These are phyloP conservation scores for Drosophila kohkoa DNA, from an alignment of 1,140 invertebrate genomes.

Conservation along the genomic window DNA sequence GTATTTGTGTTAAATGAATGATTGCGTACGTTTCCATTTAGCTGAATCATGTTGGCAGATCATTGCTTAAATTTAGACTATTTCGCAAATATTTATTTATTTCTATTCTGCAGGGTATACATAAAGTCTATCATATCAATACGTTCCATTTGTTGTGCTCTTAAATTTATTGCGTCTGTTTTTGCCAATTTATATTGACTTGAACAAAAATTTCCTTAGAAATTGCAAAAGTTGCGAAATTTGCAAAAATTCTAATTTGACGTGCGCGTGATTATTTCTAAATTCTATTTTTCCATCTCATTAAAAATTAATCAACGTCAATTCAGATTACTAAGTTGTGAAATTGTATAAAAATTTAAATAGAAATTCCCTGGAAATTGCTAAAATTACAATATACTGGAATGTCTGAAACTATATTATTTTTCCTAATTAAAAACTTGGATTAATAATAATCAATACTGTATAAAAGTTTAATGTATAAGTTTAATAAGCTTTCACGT, in stretches of 20 bases:
- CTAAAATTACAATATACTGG: no score
- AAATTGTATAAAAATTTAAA: not conserved
- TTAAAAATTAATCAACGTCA: not conserved
- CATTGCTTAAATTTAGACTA: not conserved
- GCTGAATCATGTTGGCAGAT: no score
- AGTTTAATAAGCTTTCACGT: no score
- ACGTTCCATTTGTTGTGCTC: not conserved
- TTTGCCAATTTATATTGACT: conserved; percentile 5
- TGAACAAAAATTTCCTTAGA: not conserved
- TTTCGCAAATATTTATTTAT: not conserved
- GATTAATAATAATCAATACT: no score
- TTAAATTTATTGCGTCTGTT: conserved; percentile 20
- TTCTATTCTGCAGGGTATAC: conserved; percentile 19
- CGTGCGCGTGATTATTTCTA: conserved; percentile 23
- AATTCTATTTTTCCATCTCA: not conserved
- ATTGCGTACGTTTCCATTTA: no score
- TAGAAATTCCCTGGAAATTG: no score
- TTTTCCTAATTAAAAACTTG: no score
- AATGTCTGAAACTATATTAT: no score
- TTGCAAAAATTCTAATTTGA: conserved; percentile 18
- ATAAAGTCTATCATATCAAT: not conserved
- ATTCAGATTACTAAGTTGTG: not conserved
- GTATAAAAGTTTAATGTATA: no score
- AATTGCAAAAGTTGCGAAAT: conserved; percentile 2
- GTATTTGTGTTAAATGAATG: no score